A percentile compares a stretch with the other conserved stretches of the same genome.
Evolutionary conservation across 2,113 vertebrate genomes (phyloP).

Genomic region (Nettapus auritus): DNA sequence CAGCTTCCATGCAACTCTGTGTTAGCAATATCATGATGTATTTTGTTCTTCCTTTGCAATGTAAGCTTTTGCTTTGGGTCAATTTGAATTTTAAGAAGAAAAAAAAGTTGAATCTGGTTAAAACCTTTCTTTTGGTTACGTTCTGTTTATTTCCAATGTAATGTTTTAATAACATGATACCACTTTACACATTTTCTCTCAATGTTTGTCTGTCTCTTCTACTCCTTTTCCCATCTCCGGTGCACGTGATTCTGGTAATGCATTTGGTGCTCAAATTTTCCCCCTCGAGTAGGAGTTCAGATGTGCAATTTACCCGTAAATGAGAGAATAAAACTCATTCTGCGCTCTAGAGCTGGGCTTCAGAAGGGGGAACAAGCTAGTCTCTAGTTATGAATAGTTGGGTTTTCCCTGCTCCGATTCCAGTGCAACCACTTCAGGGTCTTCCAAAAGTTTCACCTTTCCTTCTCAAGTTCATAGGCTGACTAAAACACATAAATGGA

Average conservation of each 20-base stretch:
- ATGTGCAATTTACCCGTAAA: not conserved
- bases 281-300: not conserved
- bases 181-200: constrained; percentile 41
- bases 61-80: constrained; percentile 80
- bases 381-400: not conserved
- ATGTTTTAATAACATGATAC: constrained; percentile 54
- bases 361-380: not conserved
- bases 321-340: not conserved
- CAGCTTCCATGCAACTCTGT: constrained; percentile 69
- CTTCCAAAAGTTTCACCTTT: not conserved
- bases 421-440: not conserved
- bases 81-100: constrained; percentile 74
- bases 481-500: not conserved
- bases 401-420: not conserved
- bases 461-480: not conserved
- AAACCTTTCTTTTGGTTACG: constrained; percentile 28
- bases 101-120: constrained; percentile 69
- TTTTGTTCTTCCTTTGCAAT: constrained; percentile 83
- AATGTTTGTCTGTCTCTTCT: constrained; percentile 24
- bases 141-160: constrained; percentile 70
- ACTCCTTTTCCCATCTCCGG: not conserved
- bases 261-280: not conserved
- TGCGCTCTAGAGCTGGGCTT: not conserved
- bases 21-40: constrained; percentile 68
- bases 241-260: not conserved